phyloP scores from a whole-genome alignment of 2,797 vertebrate genomes.

The Pipistrellus pygmaeus region DNA sequence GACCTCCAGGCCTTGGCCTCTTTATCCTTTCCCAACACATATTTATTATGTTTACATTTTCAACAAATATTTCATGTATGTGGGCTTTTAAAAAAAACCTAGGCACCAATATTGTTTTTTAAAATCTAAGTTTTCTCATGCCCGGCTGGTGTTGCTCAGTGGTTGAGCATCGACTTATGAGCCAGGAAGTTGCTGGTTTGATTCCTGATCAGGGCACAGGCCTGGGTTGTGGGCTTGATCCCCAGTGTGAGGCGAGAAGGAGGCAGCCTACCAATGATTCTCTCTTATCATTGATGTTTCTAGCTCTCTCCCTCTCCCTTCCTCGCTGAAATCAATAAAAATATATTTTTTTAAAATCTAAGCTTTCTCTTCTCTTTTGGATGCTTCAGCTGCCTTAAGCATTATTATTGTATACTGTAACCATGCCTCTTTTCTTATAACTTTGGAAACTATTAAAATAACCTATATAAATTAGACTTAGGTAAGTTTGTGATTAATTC shows the following conservation, averaged over 20 bases:
- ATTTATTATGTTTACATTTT: constrained; percentile 36
- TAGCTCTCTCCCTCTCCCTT: too few species aligned
- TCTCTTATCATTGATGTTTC: too few species aligned
- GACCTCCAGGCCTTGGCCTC: not conserved
- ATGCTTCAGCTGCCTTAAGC: not conserved
- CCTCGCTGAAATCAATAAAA: too few species aligned
- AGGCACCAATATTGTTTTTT: not conserved
- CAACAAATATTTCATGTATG: not conserved
- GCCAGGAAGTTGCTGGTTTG: too few species aligned
- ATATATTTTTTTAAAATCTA: not conserved
- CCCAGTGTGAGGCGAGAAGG: too few species aligned
- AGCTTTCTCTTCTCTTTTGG: constrained; percentile 4
- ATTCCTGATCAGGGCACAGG: too few species aligned
- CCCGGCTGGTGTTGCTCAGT: too few species aligned
- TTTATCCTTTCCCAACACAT: not conserved
- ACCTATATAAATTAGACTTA: constrained; percentile 13
- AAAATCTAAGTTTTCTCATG: constrained; percentile 1
- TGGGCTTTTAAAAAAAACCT: constrained; percentile 9
- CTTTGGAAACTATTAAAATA: constrained; percentile 54
- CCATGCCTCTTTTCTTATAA: not conserved
- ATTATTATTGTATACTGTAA: not conserved
- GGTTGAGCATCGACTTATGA: too few species aligned
- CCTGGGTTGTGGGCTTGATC: too few species aligned
- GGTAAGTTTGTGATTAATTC: not conserved
- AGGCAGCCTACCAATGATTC: too few species aligned